These are phyloP conservation scores for Zonotrichia leucophrys DNA, from an alignment of 2,113 vertebrate genomes.

Conservation along the genomic window DNA sequence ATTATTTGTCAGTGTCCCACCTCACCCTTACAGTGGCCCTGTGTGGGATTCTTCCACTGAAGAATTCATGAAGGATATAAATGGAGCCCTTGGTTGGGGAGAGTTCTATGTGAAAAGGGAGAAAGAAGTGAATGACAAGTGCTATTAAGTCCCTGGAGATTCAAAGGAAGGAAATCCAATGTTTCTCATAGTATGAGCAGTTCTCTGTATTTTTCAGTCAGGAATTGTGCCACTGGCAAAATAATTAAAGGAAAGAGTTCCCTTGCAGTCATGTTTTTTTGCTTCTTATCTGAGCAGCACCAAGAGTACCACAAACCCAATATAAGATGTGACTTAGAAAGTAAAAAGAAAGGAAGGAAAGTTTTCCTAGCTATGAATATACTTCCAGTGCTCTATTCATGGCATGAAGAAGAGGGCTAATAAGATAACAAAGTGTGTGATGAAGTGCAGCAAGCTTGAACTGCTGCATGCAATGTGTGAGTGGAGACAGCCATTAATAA, in stretches of 20 bases:
- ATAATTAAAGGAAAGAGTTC: not conserved
- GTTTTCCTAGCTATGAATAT: not conserved
- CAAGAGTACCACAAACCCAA: not conserved
- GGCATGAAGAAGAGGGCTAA: not conserved
- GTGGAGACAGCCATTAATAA: not conserved
- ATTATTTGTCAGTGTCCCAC: not conserved
- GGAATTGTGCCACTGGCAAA: not conserved
- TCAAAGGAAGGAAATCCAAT: not conserved
- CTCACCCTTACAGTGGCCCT: not conserved
- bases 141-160: not conserved
- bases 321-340: not conserved
- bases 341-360: not conserved
- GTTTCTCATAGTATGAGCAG: not conserved
- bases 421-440: conserved; percentile 10
- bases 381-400: not conserved
- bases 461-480: not conserved
- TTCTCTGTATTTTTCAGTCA: not conserved
- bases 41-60: not conserved
- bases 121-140: not conserved
- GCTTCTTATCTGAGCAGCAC: not conserved
- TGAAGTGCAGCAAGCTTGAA: not conserved
- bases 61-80: not conserved
- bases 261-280: not conserved
- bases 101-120: not conserved
- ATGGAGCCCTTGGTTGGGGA: not conserved